phyloP scores from a whole-genome alignment of 1,140 invertebrate species.

The Drosophila lini region DNA sequence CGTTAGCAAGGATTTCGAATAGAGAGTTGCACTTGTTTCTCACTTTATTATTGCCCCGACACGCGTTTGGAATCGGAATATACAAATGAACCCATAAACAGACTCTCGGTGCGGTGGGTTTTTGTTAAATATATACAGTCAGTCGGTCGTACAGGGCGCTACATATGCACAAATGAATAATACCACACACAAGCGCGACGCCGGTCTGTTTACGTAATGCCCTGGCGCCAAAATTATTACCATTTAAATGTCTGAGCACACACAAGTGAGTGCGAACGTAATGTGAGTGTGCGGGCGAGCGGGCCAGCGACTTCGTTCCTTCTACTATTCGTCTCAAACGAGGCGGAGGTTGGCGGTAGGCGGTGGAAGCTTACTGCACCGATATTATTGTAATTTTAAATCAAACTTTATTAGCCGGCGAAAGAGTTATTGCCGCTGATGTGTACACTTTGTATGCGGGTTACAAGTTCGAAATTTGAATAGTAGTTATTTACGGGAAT shows the following conservation, averaged over 20 bases:
- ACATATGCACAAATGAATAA: slow-evolving; percentile 33
- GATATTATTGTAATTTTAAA: slow-evolving; percentile 33
- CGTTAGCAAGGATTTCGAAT: slow-evolving; percentile 46
- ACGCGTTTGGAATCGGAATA: slow-evolving; percentile 55
- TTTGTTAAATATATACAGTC: slow-evolving; percentile 6
- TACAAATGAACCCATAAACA: slow-evolving; percentile 51
- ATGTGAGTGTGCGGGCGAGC: slow-evolving; percentile 22
- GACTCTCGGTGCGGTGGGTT: slow-evolving; percentile 38
- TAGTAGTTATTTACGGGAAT: slow-evolving; percentile 34
- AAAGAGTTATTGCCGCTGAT: slow-evolving; percentile 33
- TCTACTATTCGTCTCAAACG: slow-evolving; percentile 16
- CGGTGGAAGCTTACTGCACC: slow-evolving; percentile 1
- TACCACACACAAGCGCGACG: slow-evolving; percentile 37
- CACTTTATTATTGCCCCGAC: slow-evolving; percentile 38
- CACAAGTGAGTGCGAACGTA: slow-evolving; percentile 39
- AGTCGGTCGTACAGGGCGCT: neutral
- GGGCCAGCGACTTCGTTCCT: slow-evolving; percentile 17
- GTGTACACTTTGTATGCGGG: slow-evolving; percentile 25
- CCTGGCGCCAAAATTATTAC: slow-evolving; percentile 76
- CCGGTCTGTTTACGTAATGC: slow-evolving; percentile 69
- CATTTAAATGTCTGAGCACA: slow-evolving; percentile 66
- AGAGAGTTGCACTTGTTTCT: slow-evolving; percentile 59
- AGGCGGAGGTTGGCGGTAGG: neutral
- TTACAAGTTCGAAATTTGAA: slow-evolving; percentile 26
- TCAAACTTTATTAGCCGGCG: slow-evolving; percentile 34